A percentile compares a stretch with the other conserved stretches of the same genome.
Evolutionary conservation across 1,140 invertebrate species (phyloP).

Genomic region (Macrocentrus cingulum): DNA sequence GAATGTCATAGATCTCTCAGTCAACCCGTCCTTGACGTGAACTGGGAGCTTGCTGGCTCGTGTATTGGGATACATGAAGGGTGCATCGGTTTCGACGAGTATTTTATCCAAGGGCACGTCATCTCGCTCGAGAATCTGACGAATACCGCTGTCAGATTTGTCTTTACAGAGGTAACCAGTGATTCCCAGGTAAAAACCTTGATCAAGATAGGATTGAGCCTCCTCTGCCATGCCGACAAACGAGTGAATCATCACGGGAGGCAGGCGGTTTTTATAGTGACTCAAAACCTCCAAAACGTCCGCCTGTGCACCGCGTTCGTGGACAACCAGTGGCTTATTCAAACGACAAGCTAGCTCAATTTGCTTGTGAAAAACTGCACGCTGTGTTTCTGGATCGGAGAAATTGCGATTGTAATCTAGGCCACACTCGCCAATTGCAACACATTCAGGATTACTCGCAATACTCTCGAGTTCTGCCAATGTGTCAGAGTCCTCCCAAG

Average conservation of each 20-base stretch:
- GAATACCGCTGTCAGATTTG: conserved; percentile 86
- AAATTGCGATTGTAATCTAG: conserved; percentile 94
- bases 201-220: conserved; percentile 81
- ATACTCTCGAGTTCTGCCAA: conserved; percentile 72
- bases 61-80: conserved; percentile 95
- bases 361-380: conserved; percentile 87
- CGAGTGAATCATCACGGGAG: conserved; percentile 86
- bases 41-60: conserved; percentile 86
- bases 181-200: conserved; percentile 85
- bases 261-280: conserved; percentile 64
- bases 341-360: conserved; percentile 84
- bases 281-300: conserved; percentile 71
- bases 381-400: conserved; percentile 84
- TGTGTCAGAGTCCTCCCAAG: conserved; percentile 78
- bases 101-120: conserved; percentile 80
- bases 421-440: conserved; percentile 92
- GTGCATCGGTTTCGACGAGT: conserved; percentile 89
- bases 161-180: conserved; percentile 93
- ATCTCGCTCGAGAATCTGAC: conserved; percentile 79
- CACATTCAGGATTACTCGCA: conserved; percentile 82
- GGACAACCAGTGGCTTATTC: conserved; percentile 86
- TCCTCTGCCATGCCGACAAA: conserved; percentile 88
- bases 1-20: conserved; percentile 77
- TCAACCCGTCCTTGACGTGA: conserved; percentile 83
- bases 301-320: conserved; percentile 86